Conservation (phyloP, 2,113 vertebrate species). For the Erinaceus europaeus region DNA sequence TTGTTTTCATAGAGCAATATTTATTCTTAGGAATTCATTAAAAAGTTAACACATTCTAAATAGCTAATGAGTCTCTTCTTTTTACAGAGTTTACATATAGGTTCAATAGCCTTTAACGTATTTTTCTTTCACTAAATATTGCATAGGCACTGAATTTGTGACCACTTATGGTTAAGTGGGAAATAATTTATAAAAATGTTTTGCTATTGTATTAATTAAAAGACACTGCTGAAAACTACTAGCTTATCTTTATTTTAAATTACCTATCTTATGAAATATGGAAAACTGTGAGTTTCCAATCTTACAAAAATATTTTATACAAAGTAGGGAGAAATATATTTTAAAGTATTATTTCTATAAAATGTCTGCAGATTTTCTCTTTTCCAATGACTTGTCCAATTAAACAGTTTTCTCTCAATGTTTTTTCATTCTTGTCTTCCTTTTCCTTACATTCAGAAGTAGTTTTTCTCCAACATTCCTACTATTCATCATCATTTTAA, state of each 20-base stretch:
- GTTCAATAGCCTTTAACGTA: background rate
- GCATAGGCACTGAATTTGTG: conserved; percentile 38
- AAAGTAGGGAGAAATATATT: background rate
- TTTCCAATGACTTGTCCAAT: background rate
- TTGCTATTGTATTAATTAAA: conserved; percentile 25
- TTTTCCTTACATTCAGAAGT: background rate
- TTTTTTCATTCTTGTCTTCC: background rate
- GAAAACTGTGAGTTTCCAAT: background rate
- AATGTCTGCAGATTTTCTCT: conserved; percentile 31
- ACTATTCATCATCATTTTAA: background rate
- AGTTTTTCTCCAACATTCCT: background rate
- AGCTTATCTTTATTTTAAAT: conserved; percentile 6
- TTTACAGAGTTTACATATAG: background rate
- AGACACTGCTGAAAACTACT: background rate
- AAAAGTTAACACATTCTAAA: conserved; percentile 39
- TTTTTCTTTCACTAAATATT: conserved; percentile 21
- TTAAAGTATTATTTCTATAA: background rate
- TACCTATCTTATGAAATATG: background rate
- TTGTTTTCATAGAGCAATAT: conserved; percentile 32
- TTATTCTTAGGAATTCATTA: background rate
- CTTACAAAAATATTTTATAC: background rate
- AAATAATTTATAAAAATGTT: background rate
- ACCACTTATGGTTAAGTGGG: background rate
- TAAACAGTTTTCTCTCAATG: background rate
- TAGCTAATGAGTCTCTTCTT: conserved; percentile 1